Conservation (phyloP, 2,113 vertebrate genomes). For the Edolisoma coerulescens region DNA sequence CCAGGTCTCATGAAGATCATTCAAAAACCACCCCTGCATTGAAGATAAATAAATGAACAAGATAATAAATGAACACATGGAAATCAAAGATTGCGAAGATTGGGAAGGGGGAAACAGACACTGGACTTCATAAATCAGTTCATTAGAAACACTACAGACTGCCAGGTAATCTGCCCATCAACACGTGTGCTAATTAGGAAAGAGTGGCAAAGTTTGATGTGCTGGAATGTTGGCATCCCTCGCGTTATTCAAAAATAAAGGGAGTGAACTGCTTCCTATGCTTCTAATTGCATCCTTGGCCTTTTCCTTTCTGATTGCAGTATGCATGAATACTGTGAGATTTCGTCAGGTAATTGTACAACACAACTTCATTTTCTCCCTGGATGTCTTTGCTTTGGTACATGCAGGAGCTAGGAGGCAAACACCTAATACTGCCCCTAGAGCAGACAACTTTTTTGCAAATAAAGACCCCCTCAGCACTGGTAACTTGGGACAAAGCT, state of each 20-base stretch:
- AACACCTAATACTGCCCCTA: not conserved
- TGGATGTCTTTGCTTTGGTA: not conserved
- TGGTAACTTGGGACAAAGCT: not conserved
- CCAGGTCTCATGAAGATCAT: not conserved
- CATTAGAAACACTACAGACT: not conserved
- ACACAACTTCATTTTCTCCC: not conserved
- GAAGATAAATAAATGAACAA: not conserved
- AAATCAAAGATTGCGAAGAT: not conserved
- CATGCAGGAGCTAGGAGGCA: not conserved
- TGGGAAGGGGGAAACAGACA: not conserved
- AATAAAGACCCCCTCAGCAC: not conserved
- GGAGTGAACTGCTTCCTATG: not conserved
- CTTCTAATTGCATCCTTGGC: not conserved
- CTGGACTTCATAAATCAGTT: not conserved
- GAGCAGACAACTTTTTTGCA: not conserved
- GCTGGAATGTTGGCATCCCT: not conserved
- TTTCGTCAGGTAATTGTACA: not conserved
- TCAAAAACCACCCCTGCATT: not conserved
- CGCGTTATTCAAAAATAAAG: not conserved
- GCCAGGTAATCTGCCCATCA: not conserved
- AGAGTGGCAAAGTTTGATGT: not conserved
- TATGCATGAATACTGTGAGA: not conserved
- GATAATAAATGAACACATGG: not conserved
- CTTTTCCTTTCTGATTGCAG: constrained; percentile 7
- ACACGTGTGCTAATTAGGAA: not conserved